Evolutionary conservation across 2,113 vertebrate genomes (phyloP), one percentile per base, ranked within the genome.

Genomic region (Takifugu bimaculatus): DNA sequence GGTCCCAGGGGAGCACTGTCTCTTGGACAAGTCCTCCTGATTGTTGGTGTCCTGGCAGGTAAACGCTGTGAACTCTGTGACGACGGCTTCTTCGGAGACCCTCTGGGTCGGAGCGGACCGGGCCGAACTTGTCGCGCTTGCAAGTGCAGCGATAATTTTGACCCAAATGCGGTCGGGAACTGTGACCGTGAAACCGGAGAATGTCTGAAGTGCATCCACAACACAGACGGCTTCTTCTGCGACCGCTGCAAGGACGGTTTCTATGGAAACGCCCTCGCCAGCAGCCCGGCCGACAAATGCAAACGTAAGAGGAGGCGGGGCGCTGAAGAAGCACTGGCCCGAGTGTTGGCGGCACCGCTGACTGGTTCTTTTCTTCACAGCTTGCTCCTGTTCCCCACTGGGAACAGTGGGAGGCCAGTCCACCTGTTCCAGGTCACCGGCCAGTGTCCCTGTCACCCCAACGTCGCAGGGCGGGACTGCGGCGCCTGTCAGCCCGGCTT

Each of bases 11-110:
- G n/a, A n/a, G n/a, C n/a, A n/a, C n/a, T n/a, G n/a, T n/a, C n/a
- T n/a, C n/a, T n/a, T n/a, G n/a, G n/a, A n/a, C n/a, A n/a, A n/a
- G n/a, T n/a, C n/a, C n/a, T 4, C 12, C 45, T 48, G 14, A 48
- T 13, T 26, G 4, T 3, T 6, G 2, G 5, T 50, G 15, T 20
- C 13, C 12, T 52, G 15, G 0, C 83, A 99, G 97, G 97, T 13
- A 98, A 96, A 63, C 89, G 95, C 26, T 99, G 97, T 0, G 97
- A 98, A 83, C 90, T 98, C 43, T 99, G 97, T 50, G 96, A 98
- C 0, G 97, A 99, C 0, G 94, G 95, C 4, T 97, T 95, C 87
- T 99, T 98, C 0, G 97, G 96, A 2, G 94, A 98, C 75, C 96
- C 97, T 0, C 85, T 94, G 75, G 95, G 95, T 0, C 78, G 72